These are phyloP conservation scores for Stegophylla sp. DNA, from an alignment of 2,888 invertebrate species.

Conservation along the genomic window DNA sequence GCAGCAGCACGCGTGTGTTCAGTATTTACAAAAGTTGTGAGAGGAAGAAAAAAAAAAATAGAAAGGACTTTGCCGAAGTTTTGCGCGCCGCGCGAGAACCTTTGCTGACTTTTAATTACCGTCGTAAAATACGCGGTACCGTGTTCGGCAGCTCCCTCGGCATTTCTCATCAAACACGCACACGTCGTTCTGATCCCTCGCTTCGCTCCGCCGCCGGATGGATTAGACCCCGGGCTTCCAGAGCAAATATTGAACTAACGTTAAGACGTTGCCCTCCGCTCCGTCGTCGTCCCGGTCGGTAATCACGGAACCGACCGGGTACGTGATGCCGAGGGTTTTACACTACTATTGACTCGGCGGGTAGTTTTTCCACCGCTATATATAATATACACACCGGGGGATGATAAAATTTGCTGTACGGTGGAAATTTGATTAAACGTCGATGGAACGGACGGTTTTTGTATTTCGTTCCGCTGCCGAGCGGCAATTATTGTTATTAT, in stretches of 20 bases:
- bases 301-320: conserved; percentile 49
- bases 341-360: conserved; percentile 52
- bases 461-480: neutral
- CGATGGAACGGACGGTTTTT: conserved; percentile 42
- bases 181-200: conserved; percentile 56
- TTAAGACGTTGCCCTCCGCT: conserved; percentile 51
- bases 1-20: neutral
- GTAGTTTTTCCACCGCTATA: conserved; percentile 37
- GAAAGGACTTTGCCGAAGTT: conserved; percentile 36
- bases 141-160: conserved; percentile 34
- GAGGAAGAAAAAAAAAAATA: neutral
- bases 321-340: conserved; percentile 48
- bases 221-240: conserved; percentile 55
- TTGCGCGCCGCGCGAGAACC: no score
- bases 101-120: conserved; percentile 59
- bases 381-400: no score
- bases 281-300: conserved; percentile 9
- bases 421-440: conserved; percentile 38
- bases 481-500: conserved; percentile 4
- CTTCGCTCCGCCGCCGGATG: no score
- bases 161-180: conserved; percentile 58
- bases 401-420: conserved; percentile 11
- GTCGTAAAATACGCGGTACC: conserved; percentile 45
- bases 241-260: conserved; percentile 58
- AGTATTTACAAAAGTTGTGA: neutral